Conservation (phyloP, 2,113 vertebrate genomes). For the Arizona elegans region DNA sequence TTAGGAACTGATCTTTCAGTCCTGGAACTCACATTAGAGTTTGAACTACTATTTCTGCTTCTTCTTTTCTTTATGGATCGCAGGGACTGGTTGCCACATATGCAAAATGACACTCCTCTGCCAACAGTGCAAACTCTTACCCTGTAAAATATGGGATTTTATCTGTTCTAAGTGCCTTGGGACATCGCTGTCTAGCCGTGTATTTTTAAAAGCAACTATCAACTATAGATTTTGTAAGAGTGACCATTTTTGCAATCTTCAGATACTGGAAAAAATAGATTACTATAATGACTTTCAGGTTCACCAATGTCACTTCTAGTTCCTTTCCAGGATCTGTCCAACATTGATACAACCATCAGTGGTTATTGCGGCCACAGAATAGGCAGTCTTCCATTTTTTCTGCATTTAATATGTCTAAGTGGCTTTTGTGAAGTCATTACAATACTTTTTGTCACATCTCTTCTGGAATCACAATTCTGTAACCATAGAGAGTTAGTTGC, state of each 20-base stretch:
- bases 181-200: background rate
- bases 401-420: background rate
- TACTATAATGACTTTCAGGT: background rate
- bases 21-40: background rate
- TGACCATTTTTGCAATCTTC: background rate
- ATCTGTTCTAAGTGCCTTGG: background rate
- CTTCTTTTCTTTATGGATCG: background rate
- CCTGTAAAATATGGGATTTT: background rate
- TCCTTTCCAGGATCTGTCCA: background rate
- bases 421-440: background rate
- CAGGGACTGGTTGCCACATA: background rate
- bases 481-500: background rate
- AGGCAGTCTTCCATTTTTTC: background rate
- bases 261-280: background rate
- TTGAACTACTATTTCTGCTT: background rate
- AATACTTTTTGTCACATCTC: background rate
- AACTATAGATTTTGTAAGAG: background rate
- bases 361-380: background rate
- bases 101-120: background rate
- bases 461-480: background rate
- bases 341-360: background rate
- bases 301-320: background rate
- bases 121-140: background rate
- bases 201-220: background rate
- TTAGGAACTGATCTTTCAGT: background rate